Conservation (phyloP, 2,113 vertebrate genomes). For the Ophthalmolycus amberensis region DNA sequence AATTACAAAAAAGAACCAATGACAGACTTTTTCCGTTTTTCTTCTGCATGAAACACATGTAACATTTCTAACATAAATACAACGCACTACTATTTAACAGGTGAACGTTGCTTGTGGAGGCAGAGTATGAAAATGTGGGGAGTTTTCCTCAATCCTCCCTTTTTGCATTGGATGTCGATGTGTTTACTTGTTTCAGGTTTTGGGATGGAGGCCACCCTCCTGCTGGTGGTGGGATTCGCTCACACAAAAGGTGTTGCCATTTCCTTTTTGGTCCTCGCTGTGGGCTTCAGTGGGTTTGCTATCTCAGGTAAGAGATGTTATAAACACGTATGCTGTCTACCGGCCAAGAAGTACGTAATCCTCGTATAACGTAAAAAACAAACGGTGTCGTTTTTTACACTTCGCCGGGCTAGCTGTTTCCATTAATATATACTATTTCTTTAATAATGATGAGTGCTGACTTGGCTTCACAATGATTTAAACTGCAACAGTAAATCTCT, state of each 20-base stretch:
- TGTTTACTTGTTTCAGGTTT: conserved; percentile 82
- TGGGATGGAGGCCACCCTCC: conserved; percentile 92
- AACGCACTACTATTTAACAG: background rate
- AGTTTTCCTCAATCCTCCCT: background rate
- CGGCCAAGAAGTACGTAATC: background rate
- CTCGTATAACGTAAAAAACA: background rate
- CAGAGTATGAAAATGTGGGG: background rate
- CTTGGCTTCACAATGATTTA: background rate
- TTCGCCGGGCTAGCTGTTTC: background rate
- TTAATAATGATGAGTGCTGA: background rate
- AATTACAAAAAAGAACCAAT: too few relatives aligned
- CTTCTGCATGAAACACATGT: background rate
- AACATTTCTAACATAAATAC: background rate
- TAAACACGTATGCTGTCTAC: background rate
- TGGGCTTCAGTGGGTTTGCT: conserved; percentile 94
- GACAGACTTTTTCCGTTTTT: conserved; percentile 6
- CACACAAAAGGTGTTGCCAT: conserved; percentile 91
- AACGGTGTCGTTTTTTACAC: background rate
- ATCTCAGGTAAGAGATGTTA: conserved; percentile 87
- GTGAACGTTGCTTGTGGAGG: background rate
- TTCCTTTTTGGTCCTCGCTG: conserved; percentile 90
- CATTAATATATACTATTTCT: background rate
- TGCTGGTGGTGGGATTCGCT: conserved; percentile 92
- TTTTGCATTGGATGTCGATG: background rate
- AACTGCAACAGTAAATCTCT: background rate